phyloP scores from a whole-genome alignment of 2,797 vertebrate genomes.

The Anolis apletophallus region DNA sequence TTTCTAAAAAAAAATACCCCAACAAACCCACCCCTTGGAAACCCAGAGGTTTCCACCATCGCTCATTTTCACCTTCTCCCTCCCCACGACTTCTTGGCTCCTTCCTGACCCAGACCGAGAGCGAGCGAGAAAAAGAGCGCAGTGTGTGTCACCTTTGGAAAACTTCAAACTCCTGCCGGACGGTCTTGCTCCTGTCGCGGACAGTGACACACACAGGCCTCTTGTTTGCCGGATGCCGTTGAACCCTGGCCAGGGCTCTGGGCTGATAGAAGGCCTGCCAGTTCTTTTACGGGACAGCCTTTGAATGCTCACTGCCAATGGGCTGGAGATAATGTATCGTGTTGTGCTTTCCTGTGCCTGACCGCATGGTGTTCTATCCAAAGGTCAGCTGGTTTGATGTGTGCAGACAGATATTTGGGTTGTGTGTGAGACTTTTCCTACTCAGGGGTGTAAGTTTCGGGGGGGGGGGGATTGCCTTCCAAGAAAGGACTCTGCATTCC shows the following conservation, averaged over 20 bases:
- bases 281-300: conserved; percentile 2
- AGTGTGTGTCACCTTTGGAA: not conserved
- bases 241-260: not conserved
- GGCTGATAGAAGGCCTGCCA: not conserved
- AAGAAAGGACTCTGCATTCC: too few relatives aligned
- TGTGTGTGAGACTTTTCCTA: not conserved
- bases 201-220: not conserved
- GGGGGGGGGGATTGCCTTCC: too few relatives aligned
- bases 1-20: not conserved
- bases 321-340: not conserved
- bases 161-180: not conserved
- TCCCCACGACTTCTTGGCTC: not conserved
- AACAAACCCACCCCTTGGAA: not conserved
- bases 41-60: not conserved
- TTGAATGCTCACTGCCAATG: not conserved
- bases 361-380: conserved; percentile 23
- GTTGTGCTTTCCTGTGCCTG: not conserved
- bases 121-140: conserved; percentile 3
- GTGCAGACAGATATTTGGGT: not conserved
- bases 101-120: conserved; percentile 11
- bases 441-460: too few relatives aligned
- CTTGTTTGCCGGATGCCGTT: conserved; percentile 22
- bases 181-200: not conserved
- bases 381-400: conserved; percentile 42
- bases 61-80: not conserved